Conservation (phyloP, 2,113 vertebrate genomes). For the Theristicus caerulescens region DNA sequence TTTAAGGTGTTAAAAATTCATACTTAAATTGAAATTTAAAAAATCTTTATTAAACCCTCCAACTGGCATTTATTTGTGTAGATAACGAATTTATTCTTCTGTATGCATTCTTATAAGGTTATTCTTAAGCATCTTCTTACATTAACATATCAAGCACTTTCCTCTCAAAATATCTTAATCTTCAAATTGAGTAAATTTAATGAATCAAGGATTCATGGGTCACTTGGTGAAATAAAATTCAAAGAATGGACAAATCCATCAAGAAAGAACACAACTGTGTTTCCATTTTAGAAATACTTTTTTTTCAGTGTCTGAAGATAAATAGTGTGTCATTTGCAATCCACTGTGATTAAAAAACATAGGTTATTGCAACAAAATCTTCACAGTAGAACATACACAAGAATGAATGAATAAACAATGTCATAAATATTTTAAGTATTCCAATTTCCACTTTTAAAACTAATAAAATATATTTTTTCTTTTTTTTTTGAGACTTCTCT, state of each 20-base stretch:
- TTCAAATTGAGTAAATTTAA: neutral
- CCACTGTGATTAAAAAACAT: neutral
- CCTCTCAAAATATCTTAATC: neutral
- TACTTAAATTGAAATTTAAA: neutral
- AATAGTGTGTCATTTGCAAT: neutral
- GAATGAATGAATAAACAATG: neutral
- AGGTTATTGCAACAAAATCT: neutral
- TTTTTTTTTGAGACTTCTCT: neutral
- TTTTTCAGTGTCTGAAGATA: neutral
- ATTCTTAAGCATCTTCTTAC: neutral
- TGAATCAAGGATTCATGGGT: neutral
- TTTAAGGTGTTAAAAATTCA: neutral
- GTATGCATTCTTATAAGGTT: neutral
- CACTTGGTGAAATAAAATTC: neutral
- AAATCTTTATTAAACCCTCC: neutral
- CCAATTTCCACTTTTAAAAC: neutral
- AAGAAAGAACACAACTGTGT: neutral
- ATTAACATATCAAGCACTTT: neutral
- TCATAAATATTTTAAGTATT: neutral
- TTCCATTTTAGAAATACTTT: neutral
- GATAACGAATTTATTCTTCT: neutral
- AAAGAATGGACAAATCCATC: neutral
- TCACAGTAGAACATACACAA: neutral
- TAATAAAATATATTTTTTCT: neutral
- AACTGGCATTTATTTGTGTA: neutral